These are phyloP conservation scores for Caenorhabditis latens DNA, from an alignment of 1,140 invertebrate genomes.

Conservation along the genomic window DNA sequence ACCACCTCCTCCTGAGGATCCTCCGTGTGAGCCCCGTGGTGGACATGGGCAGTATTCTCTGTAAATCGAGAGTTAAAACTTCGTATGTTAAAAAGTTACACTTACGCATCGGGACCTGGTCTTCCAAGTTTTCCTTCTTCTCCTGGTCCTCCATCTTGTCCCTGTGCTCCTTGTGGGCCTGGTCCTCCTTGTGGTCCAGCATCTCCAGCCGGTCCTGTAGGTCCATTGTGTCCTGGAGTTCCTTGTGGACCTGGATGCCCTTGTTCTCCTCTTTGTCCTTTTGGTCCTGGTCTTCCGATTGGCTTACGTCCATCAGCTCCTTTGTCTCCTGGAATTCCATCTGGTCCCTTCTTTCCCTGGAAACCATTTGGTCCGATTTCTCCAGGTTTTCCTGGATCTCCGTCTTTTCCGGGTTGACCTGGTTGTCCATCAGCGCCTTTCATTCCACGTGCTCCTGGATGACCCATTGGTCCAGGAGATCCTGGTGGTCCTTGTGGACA, in stretches of 20 bases:
- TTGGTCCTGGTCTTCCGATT: constrained; percentile 63
- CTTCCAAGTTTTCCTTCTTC: constrained; percentile 53
- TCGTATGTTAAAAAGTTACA: neutral
- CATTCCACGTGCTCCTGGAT: constrained; percentile 65
- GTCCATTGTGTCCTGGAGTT: constrained; percentile 61
- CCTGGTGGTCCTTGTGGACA: constrained; percentile 61
- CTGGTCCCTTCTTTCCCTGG: constrained; percentile 58
- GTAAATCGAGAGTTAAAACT: neutral
- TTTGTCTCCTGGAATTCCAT: constrained; percentile 64
- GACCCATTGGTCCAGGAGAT: constrained; percentile 63
- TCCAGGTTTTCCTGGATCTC: constrained; percentile 62
- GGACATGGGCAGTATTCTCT: constrained; percentile 36
- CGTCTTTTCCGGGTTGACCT: constrained; percentile 59
- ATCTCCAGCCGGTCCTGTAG: constrained; percentile 58
- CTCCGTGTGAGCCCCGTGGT: constrained; percentile 14
- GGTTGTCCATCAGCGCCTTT: constrained; percentile 64
- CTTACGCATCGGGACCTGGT: constrained; percentile 44
- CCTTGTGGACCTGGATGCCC: constrained; percentile 61
- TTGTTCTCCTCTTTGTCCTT: constrained; percentile 61
- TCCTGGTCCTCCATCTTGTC: constrained; percentile 54
- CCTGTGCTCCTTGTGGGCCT: constrained; percentile 24
- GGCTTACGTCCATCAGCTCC: constrained; percentile 60
- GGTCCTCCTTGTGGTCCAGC: constrained; percentile 54
- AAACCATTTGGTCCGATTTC: constrained; percentile 52
- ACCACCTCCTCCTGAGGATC: constrained; percentile 22